Percentiles rank a stretch among this genome's conserved stretches.
Evolutionary conservation across 2,797 vertebrate species (phyloP).

Genomic region (Phaenicophaeus curvirostris): DNA sequence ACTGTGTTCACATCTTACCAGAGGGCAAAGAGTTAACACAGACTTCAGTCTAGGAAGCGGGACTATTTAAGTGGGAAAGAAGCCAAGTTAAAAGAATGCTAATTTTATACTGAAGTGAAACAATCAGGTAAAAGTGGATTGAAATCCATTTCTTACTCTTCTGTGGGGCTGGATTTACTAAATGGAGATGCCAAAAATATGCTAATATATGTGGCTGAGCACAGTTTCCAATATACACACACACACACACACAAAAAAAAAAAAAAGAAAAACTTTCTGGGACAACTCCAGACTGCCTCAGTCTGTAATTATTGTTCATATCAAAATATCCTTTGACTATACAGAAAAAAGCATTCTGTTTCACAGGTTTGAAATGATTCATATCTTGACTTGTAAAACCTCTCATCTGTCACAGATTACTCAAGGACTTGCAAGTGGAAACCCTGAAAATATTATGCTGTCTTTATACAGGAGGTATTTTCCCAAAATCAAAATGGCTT

Average conservation of each 20-base stretch:
- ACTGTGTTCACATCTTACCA: neutral
- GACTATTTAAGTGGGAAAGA: neutral
- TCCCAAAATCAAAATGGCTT: neutral
- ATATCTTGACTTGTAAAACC: constrained; percentile 24
- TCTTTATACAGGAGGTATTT: neutral
- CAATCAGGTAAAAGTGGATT: neutral
- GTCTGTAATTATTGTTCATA: constrained; percentile 11
- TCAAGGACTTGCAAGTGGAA: neutral
- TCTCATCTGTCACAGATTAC: constrained; percentile 28
- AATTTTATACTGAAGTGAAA: neutral
- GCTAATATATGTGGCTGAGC: neutral
- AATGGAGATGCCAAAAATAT: neutral
- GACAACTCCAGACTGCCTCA: neutral
- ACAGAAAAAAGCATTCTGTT: neutral
- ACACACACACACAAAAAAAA: neutral
- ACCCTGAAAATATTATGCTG: neutral
- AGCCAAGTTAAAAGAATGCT: neutral
- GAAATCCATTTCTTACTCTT: neutral
- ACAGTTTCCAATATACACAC: neutral
- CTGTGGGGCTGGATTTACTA: neutral
- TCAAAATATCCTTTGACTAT: constrained; percentile 19
- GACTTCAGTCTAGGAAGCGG: neutral
- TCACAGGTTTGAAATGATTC: neutral
- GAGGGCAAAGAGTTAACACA: neutral
- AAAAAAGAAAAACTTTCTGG: neutral